phyloP scores from a whole-genome alignment of 2,113 vertebrate genomes.

The Alexandromys fortis region DNA sequence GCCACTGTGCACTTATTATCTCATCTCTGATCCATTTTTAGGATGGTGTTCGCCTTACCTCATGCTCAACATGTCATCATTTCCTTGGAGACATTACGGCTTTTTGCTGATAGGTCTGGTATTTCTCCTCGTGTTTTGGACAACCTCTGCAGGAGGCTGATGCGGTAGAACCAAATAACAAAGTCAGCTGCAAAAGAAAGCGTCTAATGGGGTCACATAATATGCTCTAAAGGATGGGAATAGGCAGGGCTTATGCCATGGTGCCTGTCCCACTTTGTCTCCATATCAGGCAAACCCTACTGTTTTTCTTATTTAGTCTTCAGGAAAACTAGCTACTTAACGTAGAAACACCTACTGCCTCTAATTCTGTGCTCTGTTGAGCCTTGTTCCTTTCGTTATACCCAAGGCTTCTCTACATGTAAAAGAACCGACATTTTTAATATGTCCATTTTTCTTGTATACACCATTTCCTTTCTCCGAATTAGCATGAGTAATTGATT shows the following conservation, averaged over 20 bases:
- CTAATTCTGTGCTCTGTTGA: neutral
- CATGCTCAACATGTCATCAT: slow-evolving; percentile 71
- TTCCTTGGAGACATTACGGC: slow-evolving; percentile 48
- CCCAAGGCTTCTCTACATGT: neutral
- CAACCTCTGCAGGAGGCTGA: neutral
- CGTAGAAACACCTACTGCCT: neutral
- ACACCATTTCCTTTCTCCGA: neutral
- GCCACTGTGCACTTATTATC: slow-evolving; percentile 71
- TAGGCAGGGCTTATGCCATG: neutral
- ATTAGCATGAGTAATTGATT: neutral
- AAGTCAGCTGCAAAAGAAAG: slow-evolving; percentile 37
- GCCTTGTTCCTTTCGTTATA: neutral
- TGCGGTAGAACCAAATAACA: slow-evolving; percentile 27
- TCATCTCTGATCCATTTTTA: slow-evolving; percentile 76
- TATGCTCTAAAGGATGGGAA: neutral
- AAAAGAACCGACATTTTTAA: neutral
- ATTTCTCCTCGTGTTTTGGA: slow-evolving; percentile 45
- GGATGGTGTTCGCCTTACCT: slow-evolving; percentile 73
- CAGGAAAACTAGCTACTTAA: neutral
- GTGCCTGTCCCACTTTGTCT: neutral
- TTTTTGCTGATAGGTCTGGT: slow-evolving; percentile 48
- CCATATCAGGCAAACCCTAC: neutral
- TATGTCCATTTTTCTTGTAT: neutral
- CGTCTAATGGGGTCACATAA: neutral
- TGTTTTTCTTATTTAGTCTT: slow-evolving; percentile 42